phyloP scores from a whole-genome alignment of 2,113 vertebrate species.

The Cheilinus undulatus region DNA sequence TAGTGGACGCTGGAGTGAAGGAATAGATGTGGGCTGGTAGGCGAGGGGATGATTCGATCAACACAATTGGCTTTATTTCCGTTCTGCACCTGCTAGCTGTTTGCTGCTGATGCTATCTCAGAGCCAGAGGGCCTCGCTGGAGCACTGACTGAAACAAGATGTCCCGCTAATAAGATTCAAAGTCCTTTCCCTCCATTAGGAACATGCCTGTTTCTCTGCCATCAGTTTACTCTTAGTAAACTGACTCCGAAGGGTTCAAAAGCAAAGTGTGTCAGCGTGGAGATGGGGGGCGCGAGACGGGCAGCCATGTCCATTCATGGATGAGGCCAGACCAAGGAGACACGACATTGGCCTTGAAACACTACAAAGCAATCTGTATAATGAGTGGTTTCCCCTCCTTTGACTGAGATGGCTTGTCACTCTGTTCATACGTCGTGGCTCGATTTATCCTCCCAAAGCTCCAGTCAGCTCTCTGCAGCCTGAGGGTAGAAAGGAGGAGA shows the following conservation, averaged over 20 bases:
- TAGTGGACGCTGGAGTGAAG: constrained; percentile 53
- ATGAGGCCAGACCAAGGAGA: constrained; percentile 50
- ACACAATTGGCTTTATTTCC: constrained; percentile 72
- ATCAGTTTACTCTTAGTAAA: constrained; percentile 51
- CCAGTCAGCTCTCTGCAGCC: constrained; percentile 50
- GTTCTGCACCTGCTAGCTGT: constrained; percentile 70
- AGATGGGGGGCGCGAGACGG: constrained; percentile 10
- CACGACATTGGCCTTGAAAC: constrained; percentile 73
- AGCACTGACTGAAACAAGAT: constrained; percentile 73
- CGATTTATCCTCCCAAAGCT: constrained; percentile 56
- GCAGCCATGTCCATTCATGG: constrained; percentile 24
- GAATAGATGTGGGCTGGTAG: constrained; percentile 46
- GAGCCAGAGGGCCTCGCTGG: constrained; percentile 52
- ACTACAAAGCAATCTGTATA: constrained; percentile 76
- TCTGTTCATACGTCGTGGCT: constrained; percentile 62
- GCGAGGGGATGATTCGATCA: constrained; percentile 60
- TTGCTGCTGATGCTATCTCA: constrained; percentile 64
- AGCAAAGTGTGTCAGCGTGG: constrained; percentile 43
- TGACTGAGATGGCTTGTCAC: constrained; percentile 66
- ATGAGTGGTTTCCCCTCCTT: constrained; percentile 77
- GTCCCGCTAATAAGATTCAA: constrained; percentile 71
- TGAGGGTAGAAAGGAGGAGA: constrained; percentile 51
- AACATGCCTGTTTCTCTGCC: constrained; percentile 54
- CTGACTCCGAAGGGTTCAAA: constrained; percentile 32
- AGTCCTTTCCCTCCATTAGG: constrained; percentile 64